These are phyloP conservation scores for Eristalinus sepulchralis DNA, from an alignment of 2,888 invertebrate species.

Conservation along the genomic window DNA sequence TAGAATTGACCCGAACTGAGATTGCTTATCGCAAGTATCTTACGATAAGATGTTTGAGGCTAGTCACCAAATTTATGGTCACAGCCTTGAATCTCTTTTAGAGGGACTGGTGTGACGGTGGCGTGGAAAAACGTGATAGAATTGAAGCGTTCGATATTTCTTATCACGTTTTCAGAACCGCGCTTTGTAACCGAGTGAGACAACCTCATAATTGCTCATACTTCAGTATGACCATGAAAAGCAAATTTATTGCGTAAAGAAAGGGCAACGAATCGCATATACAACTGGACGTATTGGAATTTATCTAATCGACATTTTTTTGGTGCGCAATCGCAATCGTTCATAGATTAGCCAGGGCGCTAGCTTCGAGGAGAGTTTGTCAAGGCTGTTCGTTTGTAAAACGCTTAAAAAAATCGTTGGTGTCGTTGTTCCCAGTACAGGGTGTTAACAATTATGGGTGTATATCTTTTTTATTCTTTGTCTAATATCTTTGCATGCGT, in stretches of 20 bases:
- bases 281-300: not conserved
- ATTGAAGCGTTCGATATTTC: not conserved
- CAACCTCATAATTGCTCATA: not conserved
- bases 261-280: not conserved
- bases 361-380: not conserved
- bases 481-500: no score
- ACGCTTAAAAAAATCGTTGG: no score
- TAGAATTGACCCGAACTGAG: not conserved
- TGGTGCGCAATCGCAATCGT: not conserved
- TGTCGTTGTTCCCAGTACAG: no score
- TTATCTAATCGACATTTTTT: not conserved
- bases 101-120: not conserved
- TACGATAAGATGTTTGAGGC: conserved; percentile 1
- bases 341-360: not conserved
- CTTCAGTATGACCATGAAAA: not conserved
- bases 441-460: no score
- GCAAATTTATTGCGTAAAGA: not conserved
- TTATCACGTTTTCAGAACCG: not conserved
- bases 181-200: not conserved
- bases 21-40: conserved; percentile 10
- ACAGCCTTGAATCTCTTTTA: not conserved
- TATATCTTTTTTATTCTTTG: no score
- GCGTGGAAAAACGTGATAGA: not conserved
- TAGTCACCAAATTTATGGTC: conserved; percentile 4
- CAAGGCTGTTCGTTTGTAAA: not conserved